Conservation (phyloP, 1,140 invertebrate genomes). For the Drosophila parabipectinata region DNA sequence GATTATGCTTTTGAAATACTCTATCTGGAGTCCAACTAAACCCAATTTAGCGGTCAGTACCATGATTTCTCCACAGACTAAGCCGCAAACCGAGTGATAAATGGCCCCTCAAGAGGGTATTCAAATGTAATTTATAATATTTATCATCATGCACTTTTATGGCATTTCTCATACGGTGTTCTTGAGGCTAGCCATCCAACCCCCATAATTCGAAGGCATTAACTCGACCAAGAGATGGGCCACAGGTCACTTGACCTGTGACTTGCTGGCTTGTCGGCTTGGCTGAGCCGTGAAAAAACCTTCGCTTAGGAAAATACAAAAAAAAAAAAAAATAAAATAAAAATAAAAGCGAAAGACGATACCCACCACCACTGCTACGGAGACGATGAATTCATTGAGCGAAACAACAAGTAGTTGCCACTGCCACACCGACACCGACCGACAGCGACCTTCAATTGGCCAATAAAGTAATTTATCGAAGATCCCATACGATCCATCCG, state of each 20-base stretch:
- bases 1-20: conserved; percentile 15
- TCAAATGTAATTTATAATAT: conserved; percentile 55
- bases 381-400: conserved; percentile 54
- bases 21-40: conserved; percentile 7
- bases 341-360: conserved; percentile 37
- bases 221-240: conserved; percentile 53
- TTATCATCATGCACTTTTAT: conserved; percentile 57
- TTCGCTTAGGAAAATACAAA: neutral
- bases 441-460: conserved; percentile 72
- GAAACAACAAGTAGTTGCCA: conserved; percentile 63
- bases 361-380: conserved; percentile 19
- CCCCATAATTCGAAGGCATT: conserved; percentile 66
- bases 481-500: conserved; percentile 37
- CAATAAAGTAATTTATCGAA: conserved; percentile 80
- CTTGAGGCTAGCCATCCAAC: conserved; percentile 62
- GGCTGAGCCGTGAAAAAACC: conserved; percentile 53
- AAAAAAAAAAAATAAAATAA: too few relatives aligned
- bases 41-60: conserved; percentile 17
- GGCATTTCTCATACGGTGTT: conserved; percentile 52
- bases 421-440: conserved; percentile 13
- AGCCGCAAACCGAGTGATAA: conserved; percentile 40
- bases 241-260: conserved; percentile 70
- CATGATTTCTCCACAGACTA: conserved; percentile 33
- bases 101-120: conserved; percentile 49
- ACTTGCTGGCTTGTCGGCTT: neutral